Percentiles rank a stretch among this genome's conserved stretches.
These are phyloP conservation scores for Erinaceus europaeus DNA, from an alignment of 2,113 vertebrate species.

Conservation along the genomic window DNA sequence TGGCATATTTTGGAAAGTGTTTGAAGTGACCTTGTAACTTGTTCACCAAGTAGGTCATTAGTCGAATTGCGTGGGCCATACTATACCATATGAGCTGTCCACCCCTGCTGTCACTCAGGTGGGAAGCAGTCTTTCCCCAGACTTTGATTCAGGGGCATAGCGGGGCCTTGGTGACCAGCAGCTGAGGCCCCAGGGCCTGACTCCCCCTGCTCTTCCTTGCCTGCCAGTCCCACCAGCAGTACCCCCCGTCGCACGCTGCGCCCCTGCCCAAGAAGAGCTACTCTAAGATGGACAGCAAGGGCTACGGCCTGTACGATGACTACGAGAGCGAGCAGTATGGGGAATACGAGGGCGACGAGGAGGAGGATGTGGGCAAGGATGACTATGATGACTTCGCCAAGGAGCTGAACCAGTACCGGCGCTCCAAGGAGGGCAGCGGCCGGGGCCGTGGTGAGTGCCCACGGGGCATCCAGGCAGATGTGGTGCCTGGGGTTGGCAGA, in stretches of 20 bases:
- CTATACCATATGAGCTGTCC: too few species aligned
- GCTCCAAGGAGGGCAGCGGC: conserved; percentile 90
- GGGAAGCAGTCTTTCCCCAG: too few species aligned
- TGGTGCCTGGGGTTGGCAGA: accelerated
- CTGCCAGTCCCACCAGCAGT: conserved; percentile 87
- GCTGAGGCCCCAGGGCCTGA: neutral
- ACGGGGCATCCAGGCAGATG: accelerated
- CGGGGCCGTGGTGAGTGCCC: conserved; percentile 74
- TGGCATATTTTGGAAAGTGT: too few species aligned
- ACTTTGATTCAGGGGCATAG: too few species aligned
- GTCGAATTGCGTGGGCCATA: too few species aligned
- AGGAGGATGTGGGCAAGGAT: conserved; percentile 89
- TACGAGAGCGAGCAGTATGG: conserved; percentile 89
- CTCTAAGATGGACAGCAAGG: conserved; percentile 92
- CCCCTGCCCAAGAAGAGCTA: conserved; percentile 89
- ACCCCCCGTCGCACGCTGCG: conserved; percentile 80
- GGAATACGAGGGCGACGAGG: conserved; percentile 89
- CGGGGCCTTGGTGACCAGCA: too few species aligned
- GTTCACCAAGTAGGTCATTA: too few species aligned
- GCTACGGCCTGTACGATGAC: conserved; percentile 88
- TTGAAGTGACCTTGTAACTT: too few species aligned
- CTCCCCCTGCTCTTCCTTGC: neutral
- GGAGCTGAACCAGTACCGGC: conserved; percentile 93
- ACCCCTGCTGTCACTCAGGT: too few species aligned
- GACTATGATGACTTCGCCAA: conserved; percentile 94